Evolutionary conservation across 2,797 vertebrate genomes (phyloP).

Genomic region (Mormyrus hasselquistii): DNA sequence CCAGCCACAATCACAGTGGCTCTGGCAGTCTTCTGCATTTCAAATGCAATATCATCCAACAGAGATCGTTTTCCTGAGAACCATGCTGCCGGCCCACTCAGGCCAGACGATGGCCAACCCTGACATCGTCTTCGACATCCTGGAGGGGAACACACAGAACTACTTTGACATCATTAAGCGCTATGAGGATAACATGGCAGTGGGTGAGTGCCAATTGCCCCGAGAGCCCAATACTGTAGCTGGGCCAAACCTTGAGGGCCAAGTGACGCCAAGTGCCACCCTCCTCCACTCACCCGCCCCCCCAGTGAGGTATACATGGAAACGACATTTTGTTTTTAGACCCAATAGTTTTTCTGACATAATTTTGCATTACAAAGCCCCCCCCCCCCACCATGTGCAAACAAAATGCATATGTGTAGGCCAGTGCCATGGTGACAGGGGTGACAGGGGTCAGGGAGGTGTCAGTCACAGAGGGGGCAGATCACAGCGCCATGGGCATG

Average conservation of each 20-base stretch:
- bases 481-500: background rate
- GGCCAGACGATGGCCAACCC: constrained; percentile 34
- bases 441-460: background rate
- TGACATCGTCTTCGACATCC: constrained; percentile 74
- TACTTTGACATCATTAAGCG: constrained; percentile 73
- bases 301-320: background rate
- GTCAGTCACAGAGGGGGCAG: background rate
- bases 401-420: constrained; percentile 16
- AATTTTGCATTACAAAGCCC: constrained; percentile 17
- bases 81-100: constrained; percentile 46
- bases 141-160: constrained; percentile 65
- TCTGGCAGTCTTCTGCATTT: background rate
- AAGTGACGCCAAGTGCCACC: background rate
- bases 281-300: background rate
- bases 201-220: constrained; percentile 56
- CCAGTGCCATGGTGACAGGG: background rate
- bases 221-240: background rate
- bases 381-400: background rate
- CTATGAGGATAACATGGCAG: constrained; percentile 64
- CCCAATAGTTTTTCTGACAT: constrained; percentile 4
- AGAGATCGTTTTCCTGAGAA: constrained; percentile 81
- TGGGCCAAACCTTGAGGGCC: background rate
- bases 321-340: background rate
- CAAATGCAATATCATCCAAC: constrained; percentile 33
- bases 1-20: background rate